Percentiles rank a stretch among this genome's conserved stretches.
These are phyloP conservation scores for Heliconius cydno DNA, from an alignment of 2,888 invertebrate genomes.

Conservation along the genomic window DNA sequence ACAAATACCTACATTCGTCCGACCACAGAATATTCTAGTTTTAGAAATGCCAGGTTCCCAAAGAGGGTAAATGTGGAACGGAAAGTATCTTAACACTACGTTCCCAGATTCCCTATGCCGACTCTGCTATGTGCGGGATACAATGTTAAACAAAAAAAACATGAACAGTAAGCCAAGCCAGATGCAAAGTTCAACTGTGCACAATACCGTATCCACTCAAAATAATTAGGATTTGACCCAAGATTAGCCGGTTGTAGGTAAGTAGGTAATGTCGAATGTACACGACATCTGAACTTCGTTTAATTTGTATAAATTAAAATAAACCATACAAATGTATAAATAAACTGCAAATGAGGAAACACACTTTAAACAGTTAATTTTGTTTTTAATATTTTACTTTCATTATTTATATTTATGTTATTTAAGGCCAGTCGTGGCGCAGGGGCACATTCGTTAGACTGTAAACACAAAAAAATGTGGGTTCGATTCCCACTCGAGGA, in stretches of 20 bases:
- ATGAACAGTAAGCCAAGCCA: no score
- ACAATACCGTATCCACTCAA: conserved; percentile 20
- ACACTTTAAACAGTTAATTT: not conserved
- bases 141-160: no score
- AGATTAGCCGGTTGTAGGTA: conserved; percentile 24
- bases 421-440: not conserved
- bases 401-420: no score
- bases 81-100: no score
- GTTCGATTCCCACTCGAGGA: not conserved
- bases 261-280: conserved; percentile 24
- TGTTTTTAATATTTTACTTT: not conserved
- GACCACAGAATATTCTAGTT: no score
- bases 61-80: no score
- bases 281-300: conserved; percentile 31
- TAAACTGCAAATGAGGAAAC: not conserved
- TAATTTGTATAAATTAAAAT: conserved; percentile 13
- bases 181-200: not conserved
- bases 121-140: no score
- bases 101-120: no score
- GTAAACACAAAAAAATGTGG: not conserved
- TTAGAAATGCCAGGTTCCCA: no score
- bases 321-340: conserved; percentile 11
- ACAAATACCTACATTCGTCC: no score
- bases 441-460: not conserved
- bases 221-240: conserved; percentile 1